Conservation (phyloP, 2,113 vertebrate genomes). For the Lipotes vexillifer region DNA sequence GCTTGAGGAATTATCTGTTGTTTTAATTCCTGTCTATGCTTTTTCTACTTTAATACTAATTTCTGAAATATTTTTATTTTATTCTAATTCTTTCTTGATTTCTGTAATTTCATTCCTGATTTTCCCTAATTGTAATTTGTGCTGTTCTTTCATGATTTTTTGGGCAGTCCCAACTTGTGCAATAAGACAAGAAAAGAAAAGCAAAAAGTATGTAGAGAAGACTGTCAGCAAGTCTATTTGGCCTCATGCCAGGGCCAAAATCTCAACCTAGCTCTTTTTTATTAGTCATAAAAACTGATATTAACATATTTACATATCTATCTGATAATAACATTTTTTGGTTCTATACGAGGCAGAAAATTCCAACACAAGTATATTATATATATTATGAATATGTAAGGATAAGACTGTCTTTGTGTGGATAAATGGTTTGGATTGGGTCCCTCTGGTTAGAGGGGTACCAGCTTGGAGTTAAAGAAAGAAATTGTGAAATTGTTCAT, state of each 20-base stretch:
- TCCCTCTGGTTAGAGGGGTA: background rate
- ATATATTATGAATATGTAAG: background rate
- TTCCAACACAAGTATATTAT: background rate
- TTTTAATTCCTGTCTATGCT: background rate
- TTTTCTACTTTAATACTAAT: background rate
- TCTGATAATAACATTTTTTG: background rate
- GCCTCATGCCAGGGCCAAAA: background rate
- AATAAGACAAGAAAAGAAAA: background rate
- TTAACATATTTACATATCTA: background rate
- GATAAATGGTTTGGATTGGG: background rate
- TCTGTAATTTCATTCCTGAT: background rate
- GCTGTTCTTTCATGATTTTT: background rate
- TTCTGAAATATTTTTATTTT: background rate
- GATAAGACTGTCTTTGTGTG: background rate
- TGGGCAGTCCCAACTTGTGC: background rate
- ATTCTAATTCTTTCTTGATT: background rate
- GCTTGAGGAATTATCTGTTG: background rate
- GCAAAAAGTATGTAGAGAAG: background rate
- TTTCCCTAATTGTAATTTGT: background rate
- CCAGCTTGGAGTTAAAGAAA: background rate
- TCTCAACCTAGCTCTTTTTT: background rate
- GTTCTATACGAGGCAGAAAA: background rate
- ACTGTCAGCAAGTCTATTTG: background rate
- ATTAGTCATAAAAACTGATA: background rate
- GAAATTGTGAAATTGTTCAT: background rate